Evolutionary conservation across 2,113 vertebrate genomes (phyloP).

Genomic region (Dicaeum eximium): DNA sequence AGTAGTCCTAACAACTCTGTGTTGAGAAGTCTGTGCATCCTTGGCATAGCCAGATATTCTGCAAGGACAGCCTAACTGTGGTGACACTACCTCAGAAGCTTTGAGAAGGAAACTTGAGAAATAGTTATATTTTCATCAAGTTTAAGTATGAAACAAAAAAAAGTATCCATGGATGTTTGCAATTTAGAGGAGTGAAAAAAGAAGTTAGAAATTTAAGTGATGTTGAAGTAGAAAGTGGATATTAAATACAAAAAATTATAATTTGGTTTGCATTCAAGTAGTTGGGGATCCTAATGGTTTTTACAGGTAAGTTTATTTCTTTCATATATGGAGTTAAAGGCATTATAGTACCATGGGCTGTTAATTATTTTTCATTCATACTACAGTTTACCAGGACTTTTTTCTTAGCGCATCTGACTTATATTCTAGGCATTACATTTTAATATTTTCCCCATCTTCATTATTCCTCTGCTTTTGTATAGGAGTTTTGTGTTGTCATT

Average conservation of each 20-base stretch:
- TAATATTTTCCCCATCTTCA: neutral
- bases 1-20: neutral
- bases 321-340: neutral
- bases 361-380: neutral
- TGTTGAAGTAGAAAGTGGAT: neutral
- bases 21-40: neutral
- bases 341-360: neutral
- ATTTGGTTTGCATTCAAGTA: neutral
- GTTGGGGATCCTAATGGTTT: neutral
- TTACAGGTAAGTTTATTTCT: neutral
- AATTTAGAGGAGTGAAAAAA: neutral
- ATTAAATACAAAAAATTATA: neutral
- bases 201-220: neutral
- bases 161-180: rapidly evolving
- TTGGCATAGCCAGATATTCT: neutral
- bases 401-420: neutral
- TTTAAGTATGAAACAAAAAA: neutral
- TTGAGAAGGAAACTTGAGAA: neutral
- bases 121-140: neutral
- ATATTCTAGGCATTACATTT: neutral
- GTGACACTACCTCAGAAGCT: neutral
- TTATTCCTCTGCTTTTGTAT: neutral
- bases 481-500: neutral
- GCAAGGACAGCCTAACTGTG: neutral
- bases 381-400: neutral